Evolutionary conservation across 2,888 invertebrate species (phyloP).

Genomic region (Phorcus lineatus): DNA sequence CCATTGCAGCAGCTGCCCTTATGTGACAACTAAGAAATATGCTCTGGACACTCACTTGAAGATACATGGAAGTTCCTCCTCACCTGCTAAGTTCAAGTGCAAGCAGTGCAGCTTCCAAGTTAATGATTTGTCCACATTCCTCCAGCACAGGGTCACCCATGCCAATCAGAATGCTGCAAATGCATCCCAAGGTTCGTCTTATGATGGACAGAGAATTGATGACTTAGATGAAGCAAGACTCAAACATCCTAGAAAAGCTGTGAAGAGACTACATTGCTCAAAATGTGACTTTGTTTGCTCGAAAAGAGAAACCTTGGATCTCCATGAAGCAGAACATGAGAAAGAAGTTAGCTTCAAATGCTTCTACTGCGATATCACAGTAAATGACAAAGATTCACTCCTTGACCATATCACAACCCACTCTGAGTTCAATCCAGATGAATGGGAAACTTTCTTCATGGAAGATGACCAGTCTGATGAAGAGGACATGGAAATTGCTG

Average conservation of each 20-base stretch:
- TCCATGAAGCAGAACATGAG: slow-evolving; percentile 63
- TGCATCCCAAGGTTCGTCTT: slow-evolving; percentile 33
- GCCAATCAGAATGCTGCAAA: slow-evolving; percentile 32
- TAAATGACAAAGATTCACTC: slow-evolving; percentile 58
- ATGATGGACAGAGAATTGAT: slow-evolving; percentile 10
- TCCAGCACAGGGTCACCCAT: slow-evolving; percentile 69
- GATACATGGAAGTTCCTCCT: slow-evolving; percentile 50
- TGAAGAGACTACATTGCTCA: slow-evolving; percentile 64
- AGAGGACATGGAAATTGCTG: slow-evolving; percentile 33
- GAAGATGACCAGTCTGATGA: slow-evolving; percentile 14
- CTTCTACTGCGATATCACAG: slow-evolving; percentile 65
- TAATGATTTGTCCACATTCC: slow-evolving; percentile 64
- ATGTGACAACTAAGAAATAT: slow-evolving; percentile 57
- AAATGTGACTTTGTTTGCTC: slow-evolving; percentile 67
- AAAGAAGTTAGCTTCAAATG: slow-evolving; percentile 58
- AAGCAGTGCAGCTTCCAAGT: slow-evolving; percentile 67
- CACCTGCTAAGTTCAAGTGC: slow-evolving; percentile 59
- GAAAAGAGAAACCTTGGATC: slow-evolving; percentile 54
- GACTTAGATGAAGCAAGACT: slow-evolving; percentile 44
- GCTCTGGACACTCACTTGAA: slow-evolving; percentile 60
- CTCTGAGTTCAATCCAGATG: slow-evolving; percentile 61
- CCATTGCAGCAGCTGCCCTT: slow-evolving; percentile 62
- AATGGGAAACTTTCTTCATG: slow-evolving; percentile 50
- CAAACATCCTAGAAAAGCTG: slow-evolving; percentile 48
- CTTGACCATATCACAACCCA: slow-evolving; percentile 65